Conservation (phyloP, 2,888 invertebrate genomes). For the Julus scanicus region DNA sequence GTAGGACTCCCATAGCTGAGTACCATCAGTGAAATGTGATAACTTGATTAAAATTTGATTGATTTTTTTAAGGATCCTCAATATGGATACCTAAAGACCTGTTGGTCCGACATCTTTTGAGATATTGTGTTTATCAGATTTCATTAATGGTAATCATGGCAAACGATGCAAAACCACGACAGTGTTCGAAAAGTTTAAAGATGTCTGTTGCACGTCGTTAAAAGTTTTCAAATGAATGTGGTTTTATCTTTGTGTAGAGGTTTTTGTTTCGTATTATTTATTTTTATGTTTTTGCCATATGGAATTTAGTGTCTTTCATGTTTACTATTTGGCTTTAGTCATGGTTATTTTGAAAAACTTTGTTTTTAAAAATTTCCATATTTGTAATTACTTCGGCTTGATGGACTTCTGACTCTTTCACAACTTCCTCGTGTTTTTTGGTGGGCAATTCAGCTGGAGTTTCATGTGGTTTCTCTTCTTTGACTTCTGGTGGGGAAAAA, state of each 20-base stretch:
- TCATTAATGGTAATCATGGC: constrained; percentile 30
- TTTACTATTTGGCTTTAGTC: constrained; percentile 39
- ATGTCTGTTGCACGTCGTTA: background rate
- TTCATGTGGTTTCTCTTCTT: background rate
- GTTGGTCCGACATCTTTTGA: background rate
- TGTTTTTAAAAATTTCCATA: background rate
- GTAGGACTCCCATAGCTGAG: constrained; percentile 14
- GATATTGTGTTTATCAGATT: background rate
- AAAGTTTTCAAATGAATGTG: background rate
- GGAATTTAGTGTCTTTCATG: constrained; percentile 36
- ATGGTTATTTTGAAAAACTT: background rate
- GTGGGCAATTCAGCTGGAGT: background rate
- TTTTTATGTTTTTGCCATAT: background rate
- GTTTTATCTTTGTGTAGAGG: background rate
- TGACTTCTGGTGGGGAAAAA: background rate
- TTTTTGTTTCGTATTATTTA: background rate
- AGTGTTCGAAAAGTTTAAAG: background rate
- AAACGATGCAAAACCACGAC: background rate
- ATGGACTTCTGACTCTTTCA: background rate
- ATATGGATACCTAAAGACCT: no score
- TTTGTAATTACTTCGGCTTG: constrained; percentile 3
- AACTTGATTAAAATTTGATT: background rate
- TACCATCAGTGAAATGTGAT: constrained; percentile 2
- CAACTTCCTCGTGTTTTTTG: constrained; percentile 17
- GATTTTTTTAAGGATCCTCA: background rate